phyloP scores from a whole-genome alignment of 2,113 vertebrate genomes.

The Ellobius talpinus region DNA sequence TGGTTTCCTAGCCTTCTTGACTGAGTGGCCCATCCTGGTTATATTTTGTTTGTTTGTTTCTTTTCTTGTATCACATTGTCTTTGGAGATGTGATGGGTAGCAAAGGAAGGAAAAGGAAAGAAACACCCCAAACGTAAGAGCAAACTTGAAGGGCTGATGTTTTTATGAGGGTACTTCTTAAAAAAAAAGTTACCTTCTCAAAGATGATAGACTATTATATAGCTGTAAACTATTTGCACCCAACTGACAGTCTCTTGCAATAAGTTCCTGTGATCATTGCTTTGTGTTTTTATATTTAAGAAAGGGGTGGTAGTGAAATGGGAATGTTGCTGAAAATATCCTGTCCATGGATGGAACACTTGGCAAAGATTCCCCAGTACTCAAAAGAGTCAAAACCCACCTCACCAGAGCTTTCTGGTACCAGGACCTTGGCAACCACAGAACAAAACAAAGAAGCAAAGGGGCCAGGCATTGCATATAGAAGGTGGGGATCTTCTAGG shows the following conservation, averaged over 20 bases:
- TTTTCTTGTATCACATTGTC: neutral
- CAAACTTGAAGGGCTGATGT: neutral
- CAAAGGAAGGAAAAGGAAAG: neutral
- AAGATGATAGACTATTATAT: neutral
- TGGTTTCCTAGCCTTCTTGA: neutral
- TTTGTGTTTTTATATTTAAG: constrained; percentile 36
- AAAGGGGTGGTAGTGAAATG: neutral
- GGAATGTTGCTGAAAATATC: constrained; percentile 23
- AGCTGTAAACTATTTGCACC: neutral
- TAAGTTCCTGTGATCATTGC: neutral
- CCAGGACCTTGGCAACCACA: neutral
- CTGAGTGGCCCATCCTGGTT: neutral
- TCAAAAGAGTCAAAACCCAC: neutral
- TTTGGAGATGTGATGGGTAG: neutral
- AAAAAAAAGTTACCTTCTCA: neutral
- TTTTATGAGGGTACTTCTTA: neutral
- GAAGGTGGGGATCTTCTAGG: neutral
- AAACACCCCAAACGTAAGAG: neutral
- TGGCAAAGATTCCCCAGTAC: neutral
- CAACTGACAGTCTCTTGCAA: neutral
- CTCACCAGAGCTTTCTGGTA: neutral
- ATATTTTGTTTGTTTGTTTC: neutral
- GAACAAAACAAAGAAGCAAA: neutral
- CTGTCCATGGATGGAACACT: neutral
- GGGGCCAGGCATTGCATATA: neutral